A percentile compares a stretch with the other conserved stretches of the same genome.
phyloP scores from a whole-genome alignment of 1,140 invertebrate genomes.

The Pogonognathellus flavescens region DNA sequence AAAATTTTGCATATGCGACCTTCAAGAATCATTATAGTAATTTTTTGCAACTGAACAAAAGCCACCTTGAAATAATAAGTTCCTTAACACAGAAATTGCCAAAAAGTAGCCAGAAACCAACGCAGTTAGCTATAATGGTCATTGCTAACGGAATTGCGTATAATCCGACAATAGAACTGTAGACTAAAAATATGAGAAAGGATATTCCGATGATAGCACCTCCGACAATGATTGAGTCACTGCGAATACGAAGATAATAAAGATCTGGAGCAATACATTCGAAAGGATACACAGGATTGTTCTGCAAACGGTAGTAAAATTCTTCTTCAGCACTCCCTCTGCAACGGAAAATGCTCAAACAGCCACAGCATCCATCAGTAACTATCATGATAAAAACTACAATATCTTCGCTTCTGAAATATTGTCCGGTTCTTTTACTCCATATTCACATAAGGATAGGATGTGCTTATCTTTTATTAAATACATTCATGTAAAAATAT shows the following conservation, averaged over 20 bases:
- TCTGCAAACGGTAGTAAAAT: conserved; percentile 5
- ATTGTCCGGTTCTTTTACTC: too few relatives aligned
- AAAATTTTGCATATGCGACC: neutral
- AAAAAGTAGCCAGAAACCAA: neutral
- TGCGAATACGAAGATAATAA: conserved; percentile 31
- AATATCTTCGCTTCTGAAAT: too few relatives aligned
- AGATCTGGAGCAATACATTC: conserved; percentile 31
- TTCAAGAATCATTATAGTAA: neutral
- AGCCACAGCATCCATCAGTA: neutral
- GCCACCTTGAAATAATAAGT: conserved; percentile 45
- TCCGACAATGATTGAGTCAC: conserved; percentile 1
- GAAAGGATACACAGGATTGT: conserved; percentile 27
- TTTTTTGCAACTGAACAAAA: neutral
- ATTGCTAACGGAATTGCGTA: neutral
- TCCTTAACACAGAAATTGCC: conserved; percentile 24
- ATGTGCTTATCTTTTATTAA: too few relatives aligned
- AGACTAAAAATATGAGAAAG: neutral
- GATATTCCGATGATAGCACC: neutral
- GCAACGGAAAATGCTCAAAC: neutral
- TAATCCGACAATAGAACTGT: neutral
- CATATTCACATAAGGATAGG: too few relatives aligned
- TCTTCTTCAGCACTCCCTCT: conserved; percentile 19
- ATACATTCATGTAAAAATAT: too few relatives aligned
- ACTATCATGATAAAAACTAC: too few relatives aligned
- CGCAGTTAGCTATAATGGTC: neutral